Base-by-base conservation (phyloP, 2,888 invertebrate species). In the Deilephila elpenor region DNA sequence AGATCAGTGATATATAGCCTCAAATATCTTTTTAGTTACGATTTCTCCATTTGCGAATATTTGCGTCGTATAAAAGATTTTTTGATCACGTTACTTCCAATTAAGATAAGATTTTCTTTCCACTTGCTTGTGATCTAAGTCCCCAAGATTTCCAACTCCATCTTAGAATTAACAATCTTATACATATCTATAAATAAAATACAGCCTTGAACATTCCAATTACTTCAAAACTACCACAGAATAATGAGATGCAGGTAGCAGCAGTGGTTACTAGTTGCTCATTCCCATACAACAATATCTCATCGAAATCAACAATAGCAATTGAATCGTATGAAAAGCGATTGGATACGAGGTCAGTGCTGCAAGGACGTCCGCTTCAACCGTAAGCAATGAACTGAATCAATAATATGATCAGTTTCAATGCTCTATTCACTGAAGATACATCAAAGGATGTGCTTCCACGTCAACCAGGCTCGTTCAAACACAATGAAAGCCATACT, bases 311-410 rank as follows among this genome's bases (percentile, higher is more conserved):
- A 29, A 67, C 51, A 51, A 29, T 25, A 67, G 67, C 25, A 51
- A 51, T 51, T 67, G 67, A 67, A 67, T 67, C 67, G 67, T 14
- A 6, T 67, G 67, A 67, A 67, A 44, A 44, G 64, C 67, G 67
- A 67, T 51, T 67, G 44, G 51, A 67, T 51, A 67, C 67, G 25
- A 59, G 56, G 53, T 64, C 56, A 64, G n/a, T 5, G 34, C 19
- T 59, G 25, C 72, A 73, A 72, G 72, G 72, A 72, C 72, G 37
- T 56, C 11, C 56, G 67, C 67, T 67, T 37, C 44, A 67, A 67
- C 67, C 25, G 51, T 67, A 67, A 67, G 51, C 67, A 59, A 67
- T 44, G 67, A 67, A 67, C 67, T 67, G 59, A 73, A 73, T 73
- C 72, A 73, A 73, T 73, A 73, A 73, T 44, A 34, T 44, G 59